Evolutionary conservation across 2,797 vertebrate genomes (phyloP).

Genomic region (Menidia menidia): DNA sequence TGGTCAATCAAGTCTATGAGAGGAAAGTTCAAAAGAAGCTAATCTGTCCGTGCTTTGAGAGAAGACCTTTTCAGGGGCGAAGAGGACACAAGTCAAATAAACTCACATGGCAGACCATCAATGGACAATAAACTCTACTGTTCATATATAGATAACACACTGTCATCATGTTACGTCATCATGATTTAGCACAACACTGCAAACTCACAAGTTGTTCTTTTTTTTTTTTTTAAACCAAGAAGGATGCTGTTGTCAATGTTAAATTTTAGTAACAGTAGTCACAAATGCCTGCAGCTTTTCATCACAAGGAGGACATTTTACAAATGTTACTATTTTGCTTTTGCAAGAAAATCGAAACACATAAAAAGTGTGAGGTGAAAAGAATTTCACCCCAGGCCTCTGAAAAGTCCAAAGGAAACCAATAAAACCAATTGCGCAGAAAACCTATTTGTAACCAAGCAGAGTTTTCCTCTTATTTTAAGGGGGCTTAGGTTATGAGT

Average conservation of each 20-base stretch:
- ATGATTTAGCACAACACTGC: constrained; percentile 44
- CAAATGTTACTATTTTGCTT: constrained; percentile 52
- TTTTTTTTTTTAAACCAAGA: constrained; percentile 20
- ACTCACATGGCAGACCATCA: constrained; percentile 61
- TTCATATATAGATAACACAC: constrained; percentile 66
- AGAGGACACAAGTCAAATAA: constrained; percentile 75
- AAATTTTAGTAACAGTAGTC: constrained; percentile 47
- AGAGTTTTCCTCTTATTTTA: constrained; percentile 40
- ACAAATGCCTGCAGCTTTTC: constrained; percentile 59
- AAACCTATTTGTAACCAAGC: constrained; percentile 68
- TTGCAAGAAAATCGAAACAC: constrained; percentile 60
- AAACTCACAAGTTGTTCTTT: constrained; percentile 53
- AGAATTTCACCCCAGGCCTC: constrained; percentile 51
- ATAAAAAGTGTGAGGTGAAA: constrained; percentile 48
- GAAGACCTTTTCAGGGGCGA: constrained; percentile 64
- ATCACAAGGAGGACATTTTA: constrained; percentile 47
- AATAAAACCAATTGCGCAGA: constrained; percentile 77
- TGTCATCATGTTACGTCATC: constrained; percentile 50
- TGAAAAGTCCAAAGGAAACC: constrained; percentile 65
- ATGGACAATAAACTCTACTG: constrained; percentile 70
- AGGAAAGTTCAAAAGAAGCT: constrained; percentile 58
- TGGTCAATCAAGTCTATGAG: constrained; percentile 64
- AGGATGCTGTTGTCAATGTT: constrained; percentile 46
- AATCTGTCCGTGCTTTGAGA: constrained; percentile 70
- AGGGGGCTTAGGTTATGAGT: constrained; percentile 47